A percentile compares a stretch with the other conserved stretches of the same genome.
phyloP scores from a whole-genome alignment of 2,113 vertebrate species.

The Marcusenius ussheri region DNA sequence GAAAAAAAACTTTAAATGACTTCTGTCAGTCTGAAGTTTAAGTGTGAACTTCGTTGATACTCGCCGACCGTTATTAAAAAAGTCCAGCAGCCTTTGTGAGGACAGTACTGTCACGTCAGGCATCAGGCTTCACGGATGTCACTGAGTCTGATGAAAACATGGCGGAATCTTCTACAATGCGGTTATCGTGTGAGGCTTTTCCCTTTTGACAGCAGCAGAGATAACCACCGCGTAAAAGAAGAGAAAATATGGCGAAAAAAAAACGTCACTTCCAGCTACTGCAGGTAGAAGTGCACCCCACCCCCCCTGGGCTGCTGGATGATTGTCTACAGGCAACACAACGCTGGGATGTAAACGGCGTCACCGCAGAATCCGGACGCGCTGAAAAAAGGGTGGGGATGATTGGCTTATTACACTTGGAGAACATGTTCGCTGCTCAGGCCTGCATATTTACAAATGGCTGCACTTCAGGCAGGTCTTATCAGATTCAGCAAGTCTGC shows the following conservation, averaged over 20 bases:
- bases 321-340: slow-evolving; percentile 17
- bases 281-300: slow-evolving; percentile 29
- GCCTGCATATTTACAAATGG: slow-evolving; percentile 5
- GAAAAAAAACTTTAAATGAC: neutral
- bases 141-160: neutral
- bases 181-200: neutral
- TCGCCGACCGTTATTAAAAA: neutral
- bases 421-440: neutral
- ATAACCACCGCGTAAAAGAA: neutral
- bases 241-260: neutral
- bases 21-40: neutral
- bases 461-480: neutral
- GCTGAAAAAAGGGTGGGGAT: neutral
- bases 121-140: neutral
- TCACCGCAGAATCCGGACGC: neutral
- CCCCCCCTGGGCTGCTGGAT: slow-evolving; percentile 14
- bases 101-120: neutral
- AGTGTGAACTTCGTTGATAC: neutral
- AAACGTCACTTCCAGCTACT: slow-evolving; percentile 16
- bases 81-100: neutral
- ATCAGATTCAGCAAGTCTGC: neutral
- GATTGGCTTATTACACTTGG: neutral
- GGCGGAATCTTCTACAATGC: neutral
- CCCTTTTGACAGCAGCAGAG: neutral
- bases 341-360: neutral